These are phyloP conservation scores for Drosophila austrosaltans DNA, from an alignment of 2,888 invertebrate species.

Conservation along the genomic window DNA sequence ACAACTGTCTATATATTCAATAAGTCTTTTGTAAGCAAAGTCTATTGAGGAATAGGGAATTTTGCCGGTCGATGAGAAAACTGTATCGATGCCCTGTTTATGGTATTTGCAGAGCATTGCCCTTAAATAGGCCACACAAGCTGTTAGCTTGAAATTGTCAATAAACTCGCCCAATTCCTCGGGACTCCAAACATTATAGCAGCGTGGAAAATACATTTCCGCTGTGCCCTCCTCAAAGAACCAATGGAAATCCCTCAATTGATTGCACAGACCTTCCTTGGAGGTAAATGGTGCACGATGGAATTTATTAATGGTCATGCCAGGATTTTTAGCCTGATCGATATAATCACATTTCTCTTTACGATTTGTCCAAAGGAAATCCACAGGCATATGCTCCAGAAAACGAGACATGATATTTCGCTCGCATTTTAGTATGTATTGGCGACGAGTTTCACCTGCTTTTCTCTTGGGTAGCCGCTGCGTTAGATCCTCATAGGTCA, in stretches of 20 bases:
- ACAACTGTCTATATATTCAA: constrained; percentile 89
- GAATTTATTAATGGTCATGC: constrained; percentile 91
- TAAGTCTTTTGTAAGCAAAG: constrained; percentile 91
- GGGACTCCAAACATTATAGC: constrained; percentile 91
- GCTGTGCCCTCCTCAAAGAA: constrained; percentile 92
- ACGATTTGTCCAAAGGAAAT: constrained; percentile 95
- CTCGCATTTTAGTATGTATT: constrained; percentile 87
- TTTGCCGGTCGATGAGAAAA: constrained; percentile 86
- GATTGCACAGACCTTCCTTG: constrained; percentile 93
- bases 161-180: constrained; percentile 93
- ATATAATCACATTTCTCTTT: constrained; percentile 87
- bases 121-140: constrained; percentile 92
- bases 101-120: constrained; percentile 88
- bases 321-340: constrained; percentile 84
- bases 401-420: constrained; percentile 89
- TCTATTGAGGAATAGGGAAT: constrained; percentile 90
- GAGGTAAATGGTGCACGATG: constrained; percentile 95
- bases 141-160: constrained; percentile 95
- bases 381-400: constrained; percentile 91
- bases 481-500: constrained; percentile 82
- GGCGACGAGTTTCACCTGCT: constrained; percentile 84
- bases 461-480: constrained; percentile 82
- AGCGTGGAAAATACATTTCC: constrained; percentile 92
- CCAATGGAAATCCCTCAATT: constrained; percentile 93
- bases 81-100: constrained; percentile 85